Evolutionary conservation across 2,797 vertebrate genomes (phyloP), one percentile per base, ranked within the genome.

Genomic region (Urosaurus nigricauda): DNA sequence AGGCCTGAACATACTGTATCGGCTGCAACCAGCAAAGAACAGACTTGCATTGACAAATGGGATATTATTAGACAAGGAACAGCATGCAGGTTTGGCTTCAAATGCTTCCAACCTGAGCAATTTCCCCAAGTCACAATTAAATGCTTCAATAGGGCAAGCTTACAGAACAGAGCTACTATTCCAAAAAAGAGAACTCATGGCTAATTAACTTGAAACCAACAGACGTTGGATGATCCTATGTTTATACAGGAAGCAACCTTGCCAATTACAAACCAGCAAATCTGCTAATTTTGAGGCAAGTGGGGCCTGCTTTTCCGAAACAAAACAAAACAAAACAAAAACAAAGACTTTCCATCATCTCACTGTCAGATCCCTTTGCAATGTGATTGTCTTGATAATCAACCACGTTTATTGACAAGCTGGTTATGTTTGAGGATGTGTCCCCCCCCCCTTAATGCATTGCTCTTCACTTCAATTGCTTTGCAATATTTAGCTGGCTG

Each of bases 171-270:
- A 71, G 53, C 63, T 74, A 11, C 79, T 80, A 24, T 89, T 85
- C 78, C 88, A 89, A 63, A 85, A 89, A 37, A 53, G n/a, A 80
- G 68, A 40, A n/a, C 40, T 56, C 56, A 24, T 81, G 71, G 40
- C 83, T 89, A 85, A 37, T 63, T 92, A 81, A 83, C 79, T 77
- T 83, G 89, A 88, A 93, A 79, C 75, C 86, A 88, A 82, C 87
- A 89, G 74, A 84, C 21, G 51, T 65, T 53, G 82, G 58, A 88
- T 87, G 87, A 74, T 83, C 87, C 78, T 90, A 83, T 84, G 79
- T 85, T 51, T 87, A 85, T 60, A 71, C 88, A 90, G 79, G 40
- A 79, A 89, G 88, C 83, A 63, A 51, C 74, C 88, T 80, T 77
- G 40, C 80, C 85, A 70, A 79, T 86, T 87, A 84, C 79, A 91